Percentiles rank a stretch among this genome's conserved stretches.
Conservation (phyloP, 2,797 vertebrate species). For the Melanotaenia pygmaea region DNA sequence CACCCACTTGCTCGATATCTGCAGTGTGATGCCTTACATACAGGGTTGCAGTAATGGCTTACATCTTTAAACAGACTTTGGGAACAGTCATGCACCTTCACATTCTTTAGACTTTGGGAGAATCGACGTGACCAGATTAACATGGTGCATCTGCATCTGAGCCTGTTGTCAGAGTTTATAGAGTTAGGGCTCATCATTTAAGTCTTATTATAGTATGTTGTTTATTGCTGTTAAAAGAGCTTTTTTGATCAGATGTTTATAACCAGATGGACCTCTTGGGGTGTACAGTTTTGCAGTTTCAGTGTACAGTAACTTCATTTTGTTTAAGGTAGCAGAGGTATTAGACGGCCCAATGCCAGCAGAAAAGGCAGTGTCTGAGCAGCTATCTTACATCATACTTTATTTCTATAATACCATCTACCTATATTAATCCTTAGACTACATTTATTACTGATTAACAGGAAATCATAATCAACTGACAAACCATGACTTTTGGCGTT, state of each 20-base stretch:
- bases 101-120: slow-evolving; percentile 1
- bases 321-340: slow-evolving; percentile 23
- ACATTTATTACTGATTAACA: not conserved
- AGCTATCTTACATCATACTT: slow-evolving; percentile 25
- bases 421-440: slow-evolving; percentile 20
- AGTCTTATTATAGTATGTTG: not conserved
- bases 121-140: not conserved
- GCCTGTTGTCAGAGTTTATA: not conserved
- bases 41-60: not conserved
- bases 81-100: not conserved
- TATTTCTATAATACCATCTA: slow-evolving; percentile 22
- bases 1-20: slow-evolving; percentile 1
- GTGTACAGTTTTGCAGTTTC: not conserved
- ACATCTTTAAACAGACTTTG: not conserved
- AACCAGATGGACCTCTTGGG: not conserved
- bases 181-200: not conserved
- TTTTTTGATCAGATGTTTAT: slow-evolving; percentile 18
- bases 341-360: slow-evolving; percentile 25
- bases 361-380: slow-evolving; percentile 63
- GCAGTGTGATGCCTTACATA: not conserved
- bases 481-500: slow-evolving; percentile 2
- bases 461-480: not conserved
- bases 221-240: slow-evolving; percentile 28
- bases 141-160: not conserved
- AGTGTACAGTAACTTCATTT: not conserved